Conservation (phyloP, 2,888 invertebrate genomes). For the Silvanus unidentatus region DNA sequence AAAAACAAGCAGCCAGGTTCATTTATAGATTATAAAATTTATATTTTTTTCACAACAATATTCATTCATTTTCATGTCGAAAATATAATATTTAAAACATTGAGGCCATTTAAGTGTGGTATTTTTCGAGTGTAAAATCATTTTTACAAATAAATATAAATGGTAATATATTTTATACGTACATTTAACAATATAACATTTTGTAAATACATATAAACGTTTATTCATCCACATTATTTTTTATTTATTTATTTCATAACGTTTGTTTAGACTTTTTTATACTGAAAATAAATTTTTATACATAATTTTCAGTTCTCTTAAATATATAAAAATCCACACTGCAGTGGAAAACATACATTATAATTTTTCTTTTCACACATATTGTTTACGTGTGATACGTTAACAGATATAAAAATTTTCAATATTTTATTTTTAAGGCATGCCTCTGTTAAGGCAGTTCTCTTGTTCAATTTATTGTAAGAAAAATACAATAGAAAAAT, state of each 20-base stretch:
- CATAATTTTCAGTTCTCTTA: slow-evolving; percentile 17
- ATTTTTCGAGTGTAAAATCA: slow-evolving; percentile 25
- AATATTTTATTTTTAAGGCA: slow-evolving; percentile 39
- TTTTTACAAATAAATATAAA: slow-evolving; percentile 24
- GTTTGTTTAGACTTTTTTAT: slow-evolving; percentile 3
- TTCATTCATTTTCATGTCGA: slow-evolving; percentile 14
- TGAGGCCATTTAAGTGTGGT: slow-evolving; percentile 27
- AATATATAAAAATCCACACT: slow-evolving; percentile 24
- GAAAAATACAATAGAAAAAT: slow-evolving; percentile 23
- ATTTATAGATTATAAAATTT: background rate
- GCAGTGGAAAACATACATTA: slow-evolving; percentile 20
- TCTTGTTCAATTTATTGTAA: slow-evolving; percentile 21
- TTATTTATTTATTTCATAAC: background rate
- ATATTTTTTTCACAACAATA: background rate
- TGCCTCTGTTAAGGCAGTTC: slow-evolving; percentile 38
- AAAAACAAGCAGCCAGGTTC: slow-evolving; percentile 2
- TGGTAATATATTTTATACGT: slow-evolving; percentile 20
- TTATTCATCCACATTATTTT: slow-evolving; percentile 7
- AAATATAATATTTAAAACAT: slow-evolving; percentile 24
- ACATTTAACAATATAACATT: slow-evolving; percentile 38
- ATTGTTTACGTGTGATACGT: slow-evolving; percentile 11
- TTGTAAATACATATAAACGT: slow-evolving; percentile 36
- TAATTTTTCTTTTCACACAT: background rate
- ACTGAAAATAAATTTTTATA: slow-evolving; percentile 26
- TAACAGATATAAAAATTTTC: slow-evolving; percentile 40